Base-by-base conservation (phyloP, 1,140 invertebrate genomes). In the Cyclargus thomasi region DNA sequence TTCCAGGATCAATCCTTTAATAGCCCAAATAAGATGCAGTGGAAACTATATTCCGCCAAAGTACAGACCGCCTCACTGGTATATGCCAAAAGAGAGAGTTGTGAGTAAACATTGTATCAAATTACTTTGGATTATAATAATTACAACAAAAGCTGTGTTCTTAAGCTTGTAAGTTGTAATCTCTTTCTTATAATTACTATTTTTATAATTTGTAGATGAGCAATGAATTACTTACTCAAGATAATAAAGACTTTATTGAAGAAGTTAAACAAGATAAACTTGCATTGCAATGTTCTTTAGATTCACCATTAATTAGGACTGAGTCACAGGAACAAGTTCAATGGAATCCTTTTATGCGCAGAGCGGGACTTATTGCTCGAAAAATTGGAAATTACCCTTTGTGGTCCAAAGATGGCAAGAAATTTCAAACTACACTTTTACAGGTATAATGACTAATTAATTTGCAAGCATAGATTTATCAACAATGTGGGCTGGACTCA, bases 381-480 rank as follows among this genome's bases (percentile, higher is more conserved):
- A 99, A 99, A 92, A 96, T 99, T 82, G 99, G 99, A 36, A 91
- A 96, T 65, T 95, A 98, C 86, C 97, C 97, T 14, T 91, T 99
- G 83, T 99, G 98, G 98, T 85, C 93, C 1, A 98, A 97, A 88
- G 92, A 95, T 90, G 98, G 98, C 0, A 93, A 93, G 79, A 94
- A 92, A 91, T 87, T 97, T 66, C 74, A 90, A 0, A 94, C 95
- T 2, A 99, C 98, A 16, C 81, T 99, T 70, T 83, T 99, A 67
- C 97, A 99, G 91, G 96, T 97, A 91, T 79, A 3, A 57, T 8
- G 29, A 63, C 16, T 11, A n/a, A 63, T 3, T 6, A 29, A 63
- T 35, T 62, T 23, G 23, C 23, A 23, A 23, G 23, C 23, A 23
- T 6, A 2, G 6, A 23, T 23, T 23, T 23, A 23, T 6, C 23